These are phyloP conservation scores for Drosophila tropicalis DNA, from an alignment of 1,140 invertebrate genomes.

Conservation along the genomic window DNA sequence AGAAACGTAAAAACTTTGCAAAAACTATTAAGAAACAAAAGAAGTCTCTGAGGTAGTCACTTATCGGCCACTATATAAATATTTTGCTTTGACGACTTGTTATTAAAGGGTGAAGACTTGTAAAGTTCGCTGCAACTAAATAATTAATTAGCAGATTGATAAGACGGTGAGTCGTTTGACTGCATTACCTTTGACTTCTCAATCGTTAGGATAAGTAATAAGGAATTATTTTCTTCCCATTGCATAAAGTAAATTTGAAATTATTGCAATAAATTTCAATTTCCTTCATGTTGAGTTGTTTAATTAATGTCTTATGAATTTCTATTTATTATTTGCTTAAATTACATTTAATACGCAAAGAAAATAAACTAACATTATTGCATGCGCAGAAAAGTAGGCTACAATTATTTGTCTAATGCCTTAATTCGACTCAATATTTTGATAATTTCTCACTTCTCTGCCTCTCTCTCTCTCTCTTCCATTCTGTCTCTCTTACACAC, in stretches of 20 bases:
- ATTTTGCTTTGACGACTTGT: too few species aligned
- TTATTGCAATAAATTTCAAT: background rate
- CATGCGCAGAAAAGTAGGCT: background rate
- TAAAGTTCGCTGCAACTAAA: too few species aligned
- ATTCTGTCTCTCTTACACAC: background rate
- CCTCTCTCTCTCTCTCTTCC: background rate
- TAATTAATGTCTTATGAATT: background rate
- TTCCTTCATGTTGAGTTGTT: background rate
- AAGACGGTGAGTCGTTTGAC: too few species aligned
- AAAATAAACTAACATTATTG: conserved; percentile 7
- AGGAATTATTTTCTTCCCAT: too few species aligned
- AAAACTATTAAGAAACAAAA: too few species aligned
- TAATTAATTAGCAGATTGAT: too few species aligned
- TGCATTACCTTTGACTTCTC: too few species aligned
- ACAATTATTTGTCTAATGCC: conserved; percentile 7
- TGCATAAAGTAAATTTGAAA: background rate
- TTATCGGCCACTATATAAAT: too few species aligned
- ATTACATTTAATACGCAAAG: conserved; percentile 7
- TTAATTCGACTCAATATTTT: conserved; percentile 11
- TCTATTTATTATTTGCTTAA: background rate
- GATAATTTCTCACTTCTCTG: conserved; percentile 6
- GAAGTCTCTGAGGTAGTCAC: too few species aligned
- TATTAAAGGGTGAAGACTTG: too few species aligned
- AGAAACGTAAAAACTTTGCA: too few species aligned
- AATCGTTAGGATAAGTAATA: too few species aligned